Base-by-base conservation (phyloP, 2,797 vertebrate species). In the Gallirallus australis region DNA sequence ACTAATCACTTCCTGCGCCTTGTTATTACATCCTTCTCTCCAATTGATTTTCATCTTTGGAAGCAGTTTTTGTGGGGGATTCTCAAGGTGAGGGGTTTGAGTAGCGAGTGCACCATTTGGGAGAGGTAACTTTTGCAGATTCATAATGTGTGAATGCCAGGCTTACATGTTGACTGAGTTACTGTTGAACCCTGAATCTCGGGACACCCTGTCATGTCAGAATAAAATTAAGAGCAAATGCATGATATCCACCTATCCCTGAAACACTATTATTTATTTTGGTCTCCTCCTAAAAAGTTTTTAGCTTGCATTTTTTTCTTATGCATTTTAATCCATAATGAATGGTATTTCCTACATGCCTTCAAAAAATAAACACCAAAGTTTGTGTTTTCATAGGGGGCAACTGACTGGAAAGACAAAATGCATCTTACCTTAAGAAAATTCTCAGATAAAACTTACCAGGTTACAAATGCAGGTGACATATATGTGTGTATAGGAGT, bases 1-100 rank as follows among this genome's bases (percentile, higher is more conserved):
- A 42, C 39, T 82, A 77, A 80, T 84, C 53, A 50, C 48, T 66
- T 89, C 54, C 75, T 80, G 80, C 79, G 63, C 53, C 30, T 84
- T 33, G 77, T 57, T 89, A 68, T 37, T 42, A 3, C 31, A 48
- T 61, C 60, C 70, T 60, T 93, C 70, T 92, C 9, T 75, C 78
- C 1, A 1, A 6, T 56, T 60, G 63, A 80, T 92, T 89, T 73
- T 82, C 12, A 19, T 61, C 30, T 75, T 79, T 19, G 47, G 56
- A 92, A 90, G 35, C n/a, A 56, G 59, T 86, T 79, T 79, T 37
- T 73, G 1, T 35, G 37, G 21, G n/a, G 17, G 17, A 60, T 75
- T 77, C 56, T 71, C 6, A 50, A 53, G 28, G 1, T 3, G 60
- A 77, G 15, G 28, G 56, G 4, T 64, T 82, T 80, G 64, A 89